These are phyloP conservation scores for Hexactinellida sp. DNA, from an alignment of 37 sponge, comb jelly and placozoan genomes.

Conservation along the genomic window DNA sequence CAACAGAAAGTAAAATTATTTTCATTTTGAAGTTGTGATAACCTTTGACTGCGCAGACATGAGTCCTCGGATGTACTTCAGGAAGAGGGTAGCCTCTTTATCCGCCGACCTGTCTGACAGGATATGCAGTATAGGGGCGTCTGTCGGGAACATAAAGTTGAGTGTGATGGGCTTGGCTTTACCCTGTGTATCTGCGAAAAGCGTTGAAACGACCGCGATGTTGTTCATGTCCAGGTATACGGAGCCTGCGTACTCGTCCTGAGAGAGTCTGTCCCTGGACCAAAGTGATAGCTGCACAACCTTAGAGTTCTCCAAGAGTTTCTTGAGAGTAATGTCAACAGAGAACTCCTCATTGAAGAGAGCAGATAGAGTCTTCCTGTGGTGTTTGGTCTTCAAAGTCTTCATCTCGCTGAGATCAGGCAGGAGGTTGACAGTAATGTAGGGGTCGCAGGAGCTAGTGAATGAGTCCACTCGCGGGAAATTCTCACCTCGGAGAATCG, in stretches of 20 bases:
- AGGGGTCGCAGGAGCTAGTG: neutral
- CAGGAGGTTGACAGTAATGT: neutral
- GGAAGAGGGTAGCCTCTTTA: neutral
- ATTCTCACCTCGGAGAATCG: neutral
- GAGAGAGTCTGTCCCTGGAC: neutral
- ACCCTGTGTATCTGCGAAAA: neutral
- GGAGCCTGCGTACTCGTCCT: neutral
- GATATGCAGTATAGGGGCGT: neutral
- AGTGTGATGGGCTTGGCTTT: neutral
- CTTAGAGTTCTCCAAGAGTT: neutral
- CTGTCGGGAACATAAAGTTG: neutral
- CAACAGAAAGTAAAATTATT: too few relatives aligned
- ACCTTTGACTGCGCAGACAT: neutral
- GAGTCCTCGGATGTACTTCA: neutral
- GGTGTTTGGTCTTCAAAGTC: neutral
- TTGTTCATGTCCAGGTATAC: neutral
- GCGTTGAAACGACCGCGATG: neutral
- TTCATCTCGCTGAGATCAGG: neutral
- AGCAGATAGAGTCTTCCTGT: neutral
- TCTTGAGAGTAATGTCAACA: neutral
- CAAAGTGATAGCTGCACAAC: neutral
- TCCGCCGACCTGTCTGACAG: neutral
- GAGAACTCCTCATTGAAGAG: constrained; percentile 7
- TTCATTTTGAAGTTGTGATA: neutral
- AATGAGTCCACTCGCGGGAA: neutral